Evolutionary conservation across 2,113 vertebrate genomes (phyloP).

Genomic region (Austrofundulus limnaeus): DNA sequence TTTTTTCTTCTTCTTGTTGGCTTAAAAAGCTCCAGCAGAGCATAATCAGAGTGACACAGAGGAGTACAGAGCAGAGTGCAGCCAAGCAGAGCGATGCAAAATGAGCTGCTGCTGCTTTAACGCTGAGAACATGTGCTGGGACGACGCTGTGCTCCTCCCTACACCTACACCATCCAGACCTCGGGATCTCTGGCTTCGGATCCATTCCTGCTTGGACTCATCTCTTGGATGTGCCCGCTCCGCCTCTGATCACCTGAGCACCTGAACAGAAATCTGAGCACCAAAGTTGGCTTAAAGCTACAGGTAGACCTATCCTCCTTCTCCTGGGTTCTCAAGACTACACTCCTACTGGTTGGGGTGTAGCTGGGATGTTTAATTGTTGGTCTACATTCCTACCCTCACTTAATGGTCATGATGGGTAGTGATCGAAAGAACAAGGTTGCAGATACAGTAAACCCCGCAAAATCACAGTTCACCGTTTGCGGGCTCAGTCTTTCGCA

Average conservation of each 20-base stretch:
- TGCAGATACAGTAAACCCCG: no score
- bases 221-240: slow-evolving; percentile 10
- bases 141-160: slow-evolving; percentile 32
- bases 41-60: slow-evolving; percentile 53
- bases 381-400: no score
- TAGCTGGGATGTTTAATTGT: no score
- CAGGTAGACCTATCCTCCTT: no score
- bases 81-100: slow-evolving; percentile 45
- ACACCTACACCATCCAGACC: slow-evolving; percentile 9
- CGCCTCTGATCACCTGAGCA: slow-evolving; percentile 27
- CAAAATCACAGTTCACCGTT: no score
- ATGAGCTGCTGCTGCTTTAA: slow-evolving; percentile 51
- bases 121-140: slow-evolving; percentile 37
- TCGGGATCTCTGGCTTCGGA: slow-evolving; percentile 27
- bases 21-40: slow-evolving; percentile 34
- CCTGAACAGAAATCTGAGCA: background rate
- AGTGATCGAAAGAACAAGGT: no score
- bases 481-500: no score
- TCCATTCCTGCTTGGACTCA: slow-evolving; percentile 1
- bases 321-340: no score
- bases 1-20: background rate
- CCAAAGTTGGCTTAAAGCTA: no score
- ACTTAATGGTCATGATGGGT: no score
- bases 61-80: slow-evolving; percentile 40
- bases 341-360: no score